phyloP scores from a whole-genome alignment of 92 coral and sea anemone genomes.

The Bergia puertoricense region DNA sequence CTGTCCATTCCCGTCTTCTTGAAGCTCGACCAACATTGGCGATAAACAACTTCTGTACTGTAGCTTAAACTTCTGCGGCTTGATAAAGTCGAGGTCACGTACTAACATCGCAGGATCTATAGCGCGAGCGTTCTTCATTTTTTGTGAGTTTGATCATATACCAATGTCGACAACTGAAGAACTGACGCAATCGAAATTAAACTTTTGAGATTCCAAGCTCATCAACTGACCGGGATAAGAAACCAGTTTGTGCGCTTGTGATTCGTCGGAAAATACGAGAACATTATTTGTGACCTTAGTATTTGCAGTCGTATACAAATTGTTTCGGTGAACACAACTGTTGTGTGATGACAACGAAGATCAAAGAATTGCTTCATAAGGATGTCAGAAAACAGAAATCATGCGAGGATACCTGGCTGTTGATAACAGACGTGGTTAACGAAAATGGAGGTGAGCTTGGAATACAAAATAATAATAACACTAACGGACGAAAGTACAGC shows the following conservation, averaged over 20 bases:
- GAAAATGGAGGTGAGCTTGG: conserved; percentile 1
- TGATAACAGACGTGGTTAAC: not conserved
- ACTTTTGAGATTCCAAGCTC: not conserved
- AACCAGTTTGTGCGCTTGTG: not conserved
- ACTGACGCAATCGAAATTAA: too few relatives aligned
- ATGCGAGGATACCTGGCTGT: conserved; percentile 32
- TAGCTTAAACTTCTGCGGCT: too few relatives aligned
- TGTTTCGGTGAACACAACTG: not conserved
- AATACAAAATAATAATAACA: not conserved
- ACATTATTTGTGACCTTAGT: not conserved
- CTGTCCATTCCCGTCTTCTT: not conserved
- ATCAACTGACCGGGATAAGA: not conserved
- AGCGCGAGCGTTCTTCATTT: not conserved
- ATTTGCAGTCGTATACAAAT: not conserved
- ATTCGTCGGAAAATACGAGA: not conserved
- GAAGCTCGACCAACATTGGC: not conserved
- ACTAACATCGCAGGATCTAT: too few relatives aligned
- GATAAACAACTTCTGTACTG: not conserved
- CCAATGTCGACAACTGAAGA: too few relatives aligned
- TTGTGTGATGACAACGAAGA: conserved; percentile 26
- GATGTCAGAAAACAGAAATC: not conserved
- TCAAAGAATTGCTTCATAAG: conserved; percentile 25
- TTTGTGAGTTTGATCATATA: too few relatives aligned
- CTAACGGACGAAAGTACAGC: conserved; percentile 3
- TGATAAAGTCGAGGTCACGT: conserved; percentile 7